phyloP scores from a whole-genome alignment of 2,113 vertebrate species.

The Antennarius striatus region DNA sequence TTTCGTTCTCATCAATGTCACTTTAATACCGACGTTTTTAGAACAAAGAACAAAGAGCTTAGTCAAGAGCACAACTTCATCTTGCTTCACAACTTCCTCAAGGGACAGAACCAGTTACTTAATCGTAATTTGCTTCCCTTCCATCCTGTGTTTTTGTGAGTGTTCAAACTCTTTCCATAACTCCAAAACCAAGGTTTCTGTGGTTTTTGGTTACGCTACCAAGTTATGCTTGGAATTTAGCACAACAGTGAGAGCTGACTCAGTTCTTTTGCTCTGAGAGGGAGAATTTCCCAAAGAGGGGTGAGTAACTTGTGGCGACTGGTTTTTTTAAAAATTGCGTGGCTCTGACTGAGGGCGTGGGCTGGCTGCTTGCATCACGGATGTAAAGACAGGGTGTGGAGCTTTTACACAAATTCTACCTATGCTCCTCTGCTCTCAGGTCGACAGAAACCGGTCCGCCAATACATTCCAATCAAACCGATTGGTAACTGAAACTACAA shows the following conservation, averaged over 20 bases:
- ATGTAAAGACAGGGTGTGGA: not conserved
- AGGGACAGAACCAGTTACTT: conserved; percentile 4
- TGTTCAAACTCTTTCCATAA: conserved; percentile 34
- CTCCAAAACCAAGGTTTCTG: conserved; percentile 53
- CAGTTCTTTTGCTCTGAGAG: conserved; percentile 8
- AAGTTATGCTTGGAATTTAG: conserved; percentile 63
- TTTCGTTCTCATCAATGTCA: too few species aligned
- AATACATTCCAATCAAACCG: too few species aligned
- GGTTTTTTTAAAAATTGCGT: conserved; percentile 47
- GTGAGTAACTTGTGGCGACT: conserved; percentile 34
- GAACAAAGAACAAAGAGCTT: too few species aligned
- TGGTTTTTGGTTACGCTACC: conserved; percentile 51
- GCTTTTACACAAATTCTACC: not conserved
- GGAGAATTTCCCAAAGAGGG: conserved; percentile 24
- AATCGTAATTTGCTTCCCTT: conserved; percentile 22
- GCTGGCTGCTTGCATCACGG: conserved; percentile 14
- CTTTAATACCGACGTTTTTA: too few species aligned
- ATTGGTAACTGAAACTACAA: too few species aligned
- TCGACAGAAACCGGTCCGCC: too few species aligned
- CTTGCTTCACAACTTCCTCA: conserved; percentile 24
- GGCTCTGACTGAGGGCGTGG: conserved; percentile 22
- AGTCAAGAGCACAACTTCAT: not conserved
- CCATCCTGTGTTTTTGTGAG: conserved; percentile 25
- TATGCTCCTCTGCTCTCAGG: too few species aligned
- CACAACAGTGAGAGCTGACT: conserved; percentile 52